Evolutionary conservation across 2,888 invertebrate species (phyloP), one percentile per base, ranked within the genome.

Genomic region (Diaperis boleti): DNA sequence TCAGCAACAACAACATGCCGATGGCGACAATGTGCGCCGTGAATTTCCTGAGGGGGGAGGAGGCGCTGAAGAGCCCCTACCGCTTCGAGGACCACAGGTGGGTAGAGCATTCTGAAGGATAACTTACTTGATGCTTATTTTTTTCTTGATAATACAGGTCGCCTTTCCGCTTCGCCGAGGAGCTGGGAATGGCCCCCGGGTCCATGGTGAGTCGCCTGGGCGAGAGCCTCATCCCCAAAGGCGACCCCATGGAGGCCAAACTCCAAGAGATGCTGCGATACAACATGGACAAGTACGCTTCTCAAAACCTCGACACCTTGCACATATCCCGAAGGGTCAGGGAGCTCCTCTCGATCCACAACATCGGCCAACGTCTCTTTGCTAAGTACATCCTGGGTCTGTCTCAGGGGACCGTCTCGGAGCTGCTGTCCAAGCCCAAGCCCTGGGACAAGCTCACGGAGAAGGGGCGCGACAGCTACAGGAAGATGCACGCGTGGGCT

Each of bases 401-500:
- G 66, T 96, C 92, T 66, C 98, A 99, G 82, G 99, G 99, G 64
- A 99, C 99, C 15, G 98, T 99, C 44, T 96, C 96, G 69, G 99
- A 99, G 84, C 85, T 99, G 76, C 87, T 99, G 67, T 98, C 98
- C 72, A 99, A 99, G 81, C 99, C 99, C 56, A 98, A 99, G 81
- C 97, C 97, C 8, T 99, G 99, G 99, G 97, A 98, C 85, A 98
- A 98, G 84, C 86, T 99, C 78, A 99, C 99, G 61, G 99, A 99
- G 85, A 99, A 99, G 82, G 99, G 99, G 26, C 87, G 98, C 57
- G 99, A 99, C 85, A 98, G 98, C 75, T 99, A 99, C 85, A 87
- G 99, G 78, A 98, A 98, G 85, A 99, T 99, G 96, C 96, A 98
- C 84, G 96, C 96, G 76, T 99, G 99, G 99, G 96, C 98, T 71